Conservation (phyloP, 2,888 invertebrate species). For the Carpatolechia fugitivella region DNA sequence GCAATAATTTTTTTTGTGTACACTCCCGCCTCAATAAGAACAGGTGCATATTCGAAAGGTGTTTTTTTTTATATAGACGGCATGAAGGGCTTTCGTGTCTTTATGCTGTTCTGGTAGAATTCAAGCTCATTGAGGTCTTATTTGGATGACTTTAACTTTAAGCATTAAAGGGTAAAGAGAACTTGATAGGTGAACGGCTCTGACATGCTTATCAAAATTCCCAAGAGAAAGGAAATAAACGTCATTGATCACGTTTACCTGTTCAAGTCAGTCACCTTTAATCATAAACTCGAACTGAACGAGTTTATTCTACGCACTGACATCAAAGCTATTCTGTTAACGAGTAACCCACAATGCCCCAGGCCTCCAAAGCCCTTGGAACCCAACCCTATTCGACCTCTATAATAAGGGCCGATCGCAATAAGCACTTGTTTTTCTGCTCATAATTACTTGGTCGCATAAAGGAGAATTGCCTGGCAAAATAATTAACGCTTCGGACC, state of each 20-base stretch:
- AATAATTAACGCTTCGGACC: slow-evolving; percentile 27
- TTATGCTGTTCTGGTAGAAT: slow-evolving; percentile 4
- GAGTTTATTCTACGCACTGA: slow-evolving; percentile 19
- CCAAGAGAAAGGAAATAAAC: no score
- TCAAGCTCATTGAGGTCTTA: slow-evolving; percentile 4
- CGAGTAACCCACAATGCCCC: slow-evolving; percentile 34
- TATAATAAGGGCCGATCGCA: slow-evolving; percentile 35
- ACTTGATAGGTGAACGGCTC: no score
- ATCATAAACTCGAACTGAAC: slow-evolving; percentile 5
- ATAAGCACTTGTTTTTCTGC: slow-evolving; percentile 38
- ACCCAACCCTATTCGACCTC: slow-evolving; percentile 32
- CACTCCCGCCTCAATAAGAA: slow-evolving; percentile 5
- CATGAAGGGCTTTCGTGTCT: not conserved
- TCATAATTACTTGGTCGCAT: slow-evolving; percentile 34
- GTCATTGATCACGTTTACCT: not conserved
- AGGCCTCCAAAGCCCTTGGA: slow-evolving; percentile 24
- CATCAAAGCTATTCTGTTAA: slow-evolving; percentile 36
- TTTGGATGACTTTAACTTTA: not conserved
- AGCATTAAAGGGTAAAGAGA: no score
- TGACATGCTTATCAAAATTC: no score
- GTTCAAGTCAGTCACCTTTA: slow-evolving; percentile 13
- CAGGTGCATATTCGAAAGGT: slow-evolving; percentile 10
- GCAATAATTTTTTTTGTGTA: slow-evolving; percentile 25
- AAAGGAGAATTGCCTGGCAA: slow-evolving; percentile 27
- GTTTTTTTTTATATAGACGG: not conserved